Evolutionary conservation across 2,113 vertebrate species (phyloP).

Genomic region (Pipra filicauda): DNA sequence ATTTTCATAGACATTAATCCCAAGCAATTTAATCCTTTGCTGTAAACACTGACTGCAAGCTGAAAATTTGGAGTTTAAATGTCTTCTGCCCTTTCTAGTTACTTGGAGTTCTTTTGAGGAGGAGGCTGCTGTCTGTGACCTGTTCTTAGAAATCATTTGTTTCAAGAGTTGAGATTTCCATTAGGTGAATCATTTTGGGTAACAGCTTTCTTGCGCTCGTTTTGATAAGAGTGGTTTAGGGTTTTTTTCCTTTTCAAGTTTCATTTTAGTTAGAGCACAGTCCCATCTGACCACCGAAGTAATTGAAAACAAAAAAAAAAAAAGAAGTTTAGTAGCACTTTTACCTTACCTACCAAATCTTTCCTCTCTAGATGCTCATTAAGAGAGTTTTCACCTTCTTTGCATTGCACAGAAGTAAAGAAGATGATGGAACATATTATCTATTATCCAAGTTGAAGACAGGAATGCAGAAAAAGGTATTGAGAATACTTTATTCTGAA

Average conservation of each 20-base stretch:
- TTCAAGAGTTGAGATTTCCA: constrained; percentile 17
- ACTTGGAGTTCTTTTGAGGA: not conserved
- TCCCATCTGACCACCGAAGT: not conserved
- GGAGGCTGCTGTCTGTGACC: not conserved
- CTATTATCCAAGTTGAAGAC: not conserved
- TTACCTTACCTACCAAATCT: not conserved
- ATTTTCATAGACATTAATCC: not conserved
- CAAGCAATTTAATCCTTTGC: not conserved
- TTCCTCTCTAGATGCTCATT: not conserved
- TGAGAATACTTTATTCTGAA: not conserved
- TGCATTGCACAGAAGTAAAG: not conserved
- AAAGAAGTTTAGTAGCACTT: not conserved
- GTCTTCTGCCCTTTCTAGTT: not conserved
- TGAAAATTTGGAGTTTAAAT: not conserved
- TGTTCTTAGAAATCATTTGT: constrained; percentile 18
- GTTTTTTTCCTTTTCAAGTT: constrained; percentile 1
- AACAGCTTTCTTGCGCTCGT: not conserved
- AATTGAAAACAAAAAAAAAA: not conserved
- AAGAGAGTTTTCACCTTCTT: not conserved
- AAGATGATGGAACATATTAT: not conserved
- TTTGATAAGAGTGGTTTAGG: constrained; percentile 22
- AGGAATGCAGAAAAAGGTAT: not conserved
- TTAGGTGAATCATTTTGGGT: constrained; percentile 24
- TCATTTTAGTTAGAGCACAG: constrained; percentile 19
- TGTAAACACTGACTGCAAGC: not conserved